These are phyloP conservation scores for Tringa solitaria DNA, from an alignment of 2,113 vertebrate species.

Conservation along the genomic window DNA sequence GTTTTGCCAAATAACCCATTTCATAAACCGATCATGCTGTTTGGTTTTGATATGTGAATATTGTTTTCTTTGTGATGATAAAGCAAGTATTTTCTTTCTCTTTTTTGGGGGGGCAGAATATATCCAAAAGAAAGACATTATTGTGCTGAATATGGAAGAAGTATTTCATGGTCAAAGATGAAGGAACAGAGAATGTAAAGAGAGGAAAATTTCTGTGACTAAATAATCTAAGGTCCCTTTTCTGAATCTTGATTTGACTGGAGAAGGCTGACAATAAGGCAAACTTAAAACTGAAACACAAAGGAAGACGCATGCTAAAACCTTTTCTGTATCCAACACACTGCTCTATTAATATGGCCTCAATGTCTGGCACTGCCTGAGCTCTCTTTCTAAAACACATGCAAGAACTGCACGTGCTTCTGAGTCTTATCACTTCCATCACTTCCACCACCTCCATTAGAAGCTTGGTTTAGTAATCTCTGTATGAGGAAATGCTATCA, in stretches of 20 bases:
- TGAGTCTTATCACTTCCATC: not conserved
- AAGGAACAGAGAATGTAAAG: not conserved
- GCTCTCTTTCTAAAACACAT: not conserved
- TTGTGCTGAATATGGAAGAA: not conserved
- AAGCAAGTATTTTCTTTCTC: not conserved
- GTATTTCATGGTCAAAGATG: not conserved
- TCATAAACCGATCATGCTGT: not conserved
- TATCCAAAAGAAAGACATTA: not conserved
- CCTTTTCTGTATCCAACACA: not conserved
- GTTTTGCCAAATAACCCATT: not conserved
- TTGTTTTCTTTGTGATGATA: not conserved
- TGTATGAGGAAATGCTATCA: not conserved
- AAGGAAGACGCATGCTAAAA: not conserved
- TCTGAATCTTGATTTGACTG: not conserved
- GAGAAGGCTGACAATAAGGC: not conserved
- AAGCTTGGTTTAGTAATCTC: not conserved
- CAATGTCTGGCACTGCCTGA: not conserved
- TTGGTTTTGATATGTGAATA: not conserved
- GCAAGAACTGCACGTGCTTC: not conserved
- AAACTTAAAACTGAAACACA: not conserved
- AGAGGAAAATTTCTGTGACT: not conserved
- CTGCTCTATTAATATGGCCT: not conserved
- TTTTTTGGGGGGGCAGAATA: not conserved
- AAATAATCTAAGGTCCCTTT: not conserved
- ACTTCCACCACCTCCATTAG: not conserved